Evolutionary conservation across 1,140 invertebrate species (phyloP), one percentile per base, ranked within the genome.

Genomic region (Papilio aristodemus): DNA sequence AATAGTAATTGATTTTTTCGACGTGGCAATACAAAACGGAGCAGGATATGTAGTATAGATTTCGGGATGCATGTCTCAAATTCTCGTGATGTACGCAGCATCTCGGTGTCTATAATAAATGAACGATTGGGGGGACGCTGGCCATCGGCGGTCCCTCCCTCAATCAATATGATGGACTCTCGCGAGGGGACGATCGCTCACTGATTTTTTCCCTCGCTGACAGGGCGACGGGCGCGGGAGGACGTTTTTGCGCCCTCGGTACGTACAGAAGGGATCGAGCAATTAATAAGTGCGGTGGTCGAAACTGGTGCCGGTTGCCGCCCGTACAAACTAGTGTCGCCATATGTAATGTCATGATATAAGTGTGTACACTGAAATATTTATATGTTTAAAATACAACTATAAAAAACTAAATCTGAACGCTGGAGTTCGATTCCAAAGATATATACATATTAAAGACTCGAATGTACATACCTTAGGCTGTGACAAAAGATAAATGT

Each of bases 191-290:
- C 87, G 89, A 91, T 91, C 89, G 89, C 85, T 91, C 89, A 91
- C 89, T 91, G 87, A 91, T 91, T 91, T 91, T 91, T 91, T 91
- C 87, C 89, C 87, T 89, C 89, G 83, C 87, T 91, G 89, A 91
- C 89, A 91, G 86, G 80, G 83, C 81, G 83, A 54, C 17, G 46
- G 46, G n/a, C 46, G 46, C 86, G 81, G 86, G 83, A 88, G 87
- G 84, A 87, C 83, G 87, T 91, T 91, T 91, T 91, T 91, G 89
- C 84, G 81, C 89, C 85, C 86, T 87, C 80, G 74, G 73, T 81
- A 74, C 80, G 77, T 69, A 75, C 73, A 79, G 77, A 72, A 85
- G 87, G 84, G 85, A 86, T 82, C 82, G 70, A 72, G 80, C 89
- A 91, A 91, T 91, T 91, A 91, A 91, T 91, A 91, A 90, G 83